A percentile compares a stretch with the other conserved stretches of the same genome.
These are phyloP conservation scores for Chiridota heheva DNA, from an alignment of 35 echinoderm and acorn worm species.

Conservation along the genomic window DNA sequence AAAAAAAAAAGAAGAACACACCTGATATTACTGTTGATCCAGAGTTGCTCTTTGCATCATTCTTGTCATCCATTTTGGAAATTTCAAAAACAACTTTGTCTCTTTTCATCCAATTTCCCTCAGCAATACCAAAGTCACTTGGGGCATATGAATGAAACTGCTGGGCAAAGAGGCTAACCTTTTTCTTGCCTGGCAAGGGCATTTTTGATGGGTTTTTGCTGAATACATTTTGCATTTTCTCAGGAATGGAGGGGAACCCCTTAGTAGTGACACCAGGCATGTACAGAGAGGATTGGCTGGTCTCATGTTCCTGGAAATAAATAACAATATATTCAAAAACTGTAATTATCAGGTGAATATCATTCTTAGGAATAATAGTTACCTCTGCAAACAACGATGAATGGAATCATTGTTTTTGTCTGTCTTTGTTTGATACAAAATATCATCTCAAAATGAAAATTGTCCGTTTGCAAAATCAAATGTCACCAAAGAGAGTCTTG, in stretches of 20 bases:
- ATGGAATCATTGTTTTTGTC: not conserved
- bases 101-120: not conserved
- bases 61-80: not conserved
- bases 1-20: not conserved
- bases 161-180: constrained; percentile 76
- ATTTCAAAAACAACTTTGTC: not conserved
- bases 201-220: not conserved
- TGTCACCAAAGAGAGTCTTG: too few relatives aligned
- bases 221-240: constrained; percentile 26
- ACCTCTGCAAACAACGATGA: not conserved
- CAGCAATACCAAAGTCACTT: constrained; percentile 66
- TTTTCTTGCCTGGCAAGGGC: constrained; percentile 21
- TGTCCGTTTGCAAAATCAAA: not conserved
- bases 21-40: not conserved
- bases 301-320: constrained; percentile 73
- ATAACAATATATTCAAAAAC: not conserved
- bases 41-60: not conserved
- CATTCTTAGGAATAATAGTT: not conserved
- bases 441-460: not conserved
- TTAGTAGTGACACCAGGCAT: constrained; percentile 62
- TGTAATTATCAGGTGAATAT: not conserved
- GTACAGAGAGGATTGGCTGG: constrained; percentile 50
- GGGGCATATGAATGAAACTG: constrained; percentile 63
- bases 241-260: constrained; percentile 72
- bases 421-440: not conserved